Evolutionary conservation across 2,113 vertebrate genomes (phyloP), one percentile per base, ranked within the genome.

Genomic region (Corythornis cristatus): DNA sequence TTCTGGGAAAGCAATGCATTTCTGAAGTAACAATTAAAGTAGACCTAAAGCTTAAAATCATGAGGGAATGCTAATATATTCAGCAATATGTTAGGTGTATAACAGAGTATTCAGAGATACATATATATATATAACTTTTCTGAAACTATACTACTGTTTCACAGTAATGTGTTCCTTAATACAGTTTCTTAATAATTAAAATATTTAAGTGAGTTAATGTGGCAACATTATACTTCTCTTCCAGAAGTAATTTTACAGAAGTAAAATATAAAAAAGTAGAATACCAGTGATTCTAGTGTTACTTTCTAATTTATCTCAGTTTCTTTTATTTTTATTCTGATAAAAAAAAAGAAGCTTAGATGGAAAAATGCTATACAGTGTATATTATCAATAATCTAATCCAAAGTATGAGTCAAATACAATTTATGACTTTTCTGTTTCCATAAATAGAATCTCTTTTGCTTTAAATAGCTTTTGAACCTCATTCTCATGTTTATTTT

Each of bases 401-500:
- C 33, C 68, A 73, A 89, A 88, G 37, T 53, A 42, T 37, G 35
- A 42, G 54, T 60, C 6, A 6, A 78, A 46, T 46, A 7, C 58
- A 82, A 29, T 33, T 53, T 57, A 3, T 87, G 53, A 45, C 21
- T 45, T 83, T 91, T 96, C 73, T 93, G 84, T 97, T 97, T 81
- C 83, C 85, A 68, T 88, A 60, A 81, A 5, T 22, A 37, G 31
- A 81, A 51, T 64, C 20, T 56, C 67, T 73, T 93, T 93, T 89
- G 28, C 77, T 95, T 97, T 85, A 71, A 89, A 91, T 33, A 88
- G 7, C 58, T 79, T 91, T 82, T 57, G 48, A 82, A 26, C 82
- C 45, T 92, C 90, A 90, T 96, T 97, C 82, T 89, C 94, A 95
- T 93, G 64, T 70, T 84, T 53, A 77, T 15, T 90, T 93, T 90